Evolutionary conservation across 2,888 invertebrate species (phyloP).

Genomic region (Thyatira batis): DNA sequence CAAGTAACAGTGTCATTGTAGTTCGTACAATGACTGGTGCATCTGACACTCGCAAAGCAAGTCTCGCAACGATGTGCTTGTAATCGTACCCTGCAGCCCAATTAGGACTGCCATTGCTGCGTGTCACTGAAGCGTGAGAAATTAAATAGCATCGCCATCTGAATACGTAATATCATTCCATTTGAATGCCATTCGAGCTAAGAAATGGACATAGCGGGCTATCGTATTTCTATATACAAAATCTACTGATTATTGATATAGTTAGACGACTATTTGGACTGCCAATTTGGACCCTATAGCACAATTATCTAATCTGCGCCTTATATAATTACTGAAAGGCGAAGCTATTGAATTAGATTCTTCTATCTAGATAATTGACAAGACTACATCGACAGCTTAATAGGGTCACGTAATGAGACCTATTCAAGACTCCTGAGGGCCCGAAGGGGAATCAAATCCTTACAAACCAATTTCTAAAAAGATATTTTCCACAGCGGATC

Average conservation of each 20-base stretch:
- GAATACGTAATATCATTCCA: background rate
- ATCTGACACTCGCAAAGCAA: slow-evolving; percentile 31
- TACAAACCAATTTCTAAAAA: background rate
- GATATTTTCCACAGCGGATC: background rate
- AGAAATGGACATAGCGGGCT: background rate
- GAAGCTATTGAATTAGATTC: background rate
- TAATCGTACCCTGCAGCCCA: slow-evolving; percentile 30
- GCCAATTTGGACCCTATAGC: background rate
- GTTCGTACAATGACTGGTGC: slow-evolving; percentile 16
- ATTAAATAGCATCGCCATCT: slow-evolving; percentile 5
- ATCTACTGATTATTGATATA: background rate
- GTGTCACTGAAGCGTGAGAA: slow-evolving; percentile 34
- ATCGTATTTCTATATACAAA: background rate
- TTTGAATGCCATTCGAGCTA: background rate
- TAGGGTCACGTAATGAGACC: background rate
- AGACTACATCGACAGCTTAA: background rate
- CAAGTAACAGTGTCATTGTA: slow-evolving; percentile 4
- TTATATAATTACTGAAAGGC: background rate
- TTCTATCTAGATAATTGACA: background rate
- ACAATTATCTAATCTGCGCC: background rate
- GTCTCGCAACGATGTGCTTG: slow-evolving; percentile 22
- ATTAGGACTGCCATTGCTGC: slow-evolving; percentile 29
- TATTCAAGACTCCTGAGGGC: too few species aligned
- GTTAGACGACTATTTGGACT: background rate
- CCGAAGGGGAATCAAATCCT: background rate